A percentile compares a stretch with the other conserved stretches of the same genome.
Evolutionary conservation across 2,113 vertebrate genomes (phyloP).

Genomic region (Tachysurus vachellii): DNA sequence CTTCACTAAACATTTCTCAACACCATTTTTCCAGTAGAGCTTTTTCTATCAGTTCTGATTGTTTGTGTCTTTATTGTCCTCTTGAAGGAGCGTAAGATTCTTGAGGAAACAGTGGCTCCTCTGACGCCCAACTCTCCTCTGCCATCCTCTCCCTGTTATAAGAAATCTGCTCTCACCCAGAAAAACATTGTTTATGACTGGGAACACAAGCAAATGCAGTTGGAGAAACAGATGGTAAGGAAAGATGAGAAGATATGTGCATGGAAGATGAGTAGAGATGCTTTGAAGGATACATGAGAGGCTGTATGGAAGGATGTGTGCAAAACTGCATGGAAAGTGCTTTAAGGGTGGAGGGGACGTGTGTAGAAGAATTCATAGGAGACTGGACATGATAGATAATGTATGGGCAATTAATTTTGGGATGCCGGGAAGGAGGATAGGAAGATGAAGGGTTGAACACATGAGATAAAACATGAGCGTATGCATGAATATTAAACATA

Average conservation of each 20-base stretch:
- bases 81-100: constrained; percentile 87
- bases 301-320: neutral
- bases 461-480: neutral
- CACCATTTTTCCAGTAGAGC: neutral
- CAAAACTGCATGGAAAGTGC: neutral
- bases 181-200: constrained; percentile 67
- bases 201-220: constrained; percentile 68
- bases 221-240: constrained; percentile 71
- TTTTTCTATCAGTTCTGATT: neutral
- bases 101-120: constrained; percentile 89
- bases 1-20: neutral
- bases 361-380: neutral
- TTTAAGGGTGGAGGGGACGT: neutral
- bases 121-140: constrained; percentile 73
- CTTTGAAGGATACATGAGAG: neutral
- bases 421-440: neutral
- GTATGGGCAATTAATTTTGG: neutral
- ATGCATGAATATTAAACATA: neutral
- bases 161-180: constrained; percentile 60
- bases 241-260: neutral
- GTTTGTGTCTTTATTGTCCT: constrained; percentile 29
- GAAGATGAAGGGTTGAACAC: neutral
- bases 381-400: neutral
- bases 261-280: neutral
- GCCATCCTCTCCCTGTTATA: constrained; percentile 73